These are phyloP conservation scores for Oplegnathus fasciatus DNA, from an alignment of 2,113 vertebrate genomes.

Conservation along the genomic window DNA sequence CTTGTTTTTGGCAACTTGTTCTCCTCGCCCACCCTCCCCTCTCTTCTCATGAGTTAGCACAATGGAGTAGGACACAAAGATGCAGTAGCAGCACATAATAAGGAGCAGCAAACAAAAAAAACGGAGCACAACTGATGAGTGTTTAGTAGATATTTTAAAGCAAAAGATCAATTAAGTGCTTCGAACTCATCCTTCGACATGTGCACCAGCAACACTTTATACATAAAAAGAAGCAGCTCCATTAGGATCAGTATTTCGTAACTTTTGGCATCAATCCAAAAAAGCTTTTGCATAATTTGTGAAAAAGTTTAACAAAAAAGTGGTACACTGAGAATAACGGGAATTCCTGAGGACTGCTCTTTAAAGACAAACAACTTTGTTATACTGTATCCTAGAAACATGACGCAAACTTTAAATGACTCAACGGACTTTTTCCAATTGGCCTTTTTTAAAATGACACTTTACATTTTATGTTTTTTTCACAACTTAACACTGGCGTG, in stretches of 20 bases:
- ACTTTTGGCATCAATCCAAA: neutral
- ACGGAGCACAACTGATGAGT: neutral
- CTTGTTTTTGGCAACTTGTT: constrained; percentile 1
- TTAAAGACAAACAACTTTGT: neutral
- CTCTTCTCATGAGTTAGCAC: neutral
- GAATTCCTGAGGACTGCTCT: neutral
- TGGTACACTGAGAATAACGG: neutral
- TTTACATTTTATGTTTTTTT: no score
- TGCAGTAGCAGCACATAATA: neutral
- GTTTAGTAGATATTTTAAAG: neutral
- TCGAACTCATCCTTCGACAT: neutral
- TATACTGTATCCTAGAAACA: neutral
- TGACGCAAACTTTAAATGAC: no score
- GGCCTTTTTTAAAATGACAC: no score
- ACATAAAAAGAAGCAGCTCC: neutral
- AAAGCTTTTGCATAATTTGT: neutral
- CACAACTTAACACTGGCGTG: no score
- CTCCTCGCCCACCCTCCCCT: neutral
- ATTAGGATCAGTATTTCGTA: neutral
- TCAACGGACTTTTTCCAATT: no score
- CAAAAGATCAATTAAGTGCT: neutral
- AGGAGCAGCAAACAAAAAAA: neutral
- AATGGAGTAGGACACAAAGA: neutral
- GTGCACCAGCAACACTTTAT: no score
- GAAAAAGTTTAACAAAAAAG: no score